Percentiles rank a stretch among this genome's conserved stretches.
Conservation (phyloP, 1,140 invertebrate species). For the Rhizoglyphus robini region DNA sequence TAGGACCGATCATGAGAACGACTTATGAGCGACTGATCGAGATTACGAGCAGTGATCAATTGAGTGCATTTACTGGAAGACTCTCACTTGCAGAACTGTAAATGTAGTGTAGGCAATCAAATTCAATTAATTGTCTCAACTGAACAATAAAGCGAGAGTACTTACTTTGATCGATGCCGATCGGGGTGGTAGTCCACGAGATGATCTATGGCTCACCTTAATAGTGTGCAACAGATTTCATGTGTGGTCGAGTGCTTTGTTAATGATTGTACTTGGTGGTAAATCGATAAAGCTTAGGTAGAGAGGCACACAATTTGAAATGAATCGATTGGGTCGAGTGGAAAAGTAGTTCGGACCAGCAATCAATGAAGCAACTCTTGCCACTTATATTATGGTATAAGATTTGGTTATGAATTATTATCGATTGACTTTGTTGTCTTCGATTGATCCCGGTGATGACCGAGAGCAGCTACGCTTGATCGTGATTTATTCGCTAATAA, state of each 20-base stretch:
- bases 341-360: neutral
- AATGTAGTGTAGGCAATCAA: too few species aligned
- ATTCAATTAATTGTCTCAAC: neutral
- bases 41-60: neutral
- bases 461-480: neutral
- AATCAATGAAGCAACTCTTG: neutral
- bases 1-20: too few species aligned
- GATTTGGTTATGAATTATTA: too few species aligned
- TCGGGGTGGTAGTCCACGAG: neutral
- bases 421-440: neutral
- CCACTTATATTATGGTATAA: too few species aligned
- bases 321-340: neutral
- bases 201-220: too few species aligned
- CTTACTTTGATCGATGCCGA: slow-evolving; percentile 1
- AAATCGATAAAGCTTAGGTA: neutral
- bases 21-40: too few species aligned
- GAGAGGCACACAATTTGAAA: neutral
- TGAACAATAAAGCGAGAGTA: neutral
- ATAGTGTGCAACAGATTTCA: neutral
- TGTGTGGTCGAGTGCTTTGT: neutral
- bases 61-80: neutral
- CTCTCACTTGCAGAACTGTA: too few species aligned
- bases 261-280: neutral
- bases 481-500: slow-evolving; percentile 1
- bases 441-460: neutral